Evolutionary conservation across 2,888 invertebrate genomes (phyloP).

Genomic region (Branchipolynoe longqiensis): DNA sequence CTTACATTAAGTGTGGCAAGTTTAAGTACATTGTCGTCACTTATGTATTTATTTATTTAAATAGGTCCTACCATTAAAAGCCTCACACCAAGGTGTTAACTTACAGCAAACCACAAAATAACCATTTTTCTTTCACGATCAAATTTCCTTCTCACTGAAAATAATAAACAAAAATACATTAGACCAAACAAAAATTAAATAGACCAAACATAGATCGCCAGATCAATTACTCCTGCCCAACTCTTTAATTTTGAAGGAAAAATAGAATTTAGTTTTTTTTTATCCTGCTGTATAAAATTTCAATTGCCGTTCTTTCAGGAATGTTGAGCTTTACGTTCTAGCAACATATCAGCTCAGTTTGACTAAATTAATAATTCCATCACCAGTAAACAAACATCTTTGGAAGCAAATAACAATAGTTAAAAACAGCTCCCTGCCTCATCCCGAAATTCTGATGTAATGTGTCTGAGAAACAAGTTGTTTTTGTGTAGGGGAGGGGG

Average conservation of each 20-base stretch:
- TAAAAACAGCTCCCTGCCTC: too few relatives aligned
- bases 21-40: constrained; percentile 13
- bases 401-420: too few relatives aligned
- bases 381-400: too few relatives aligned
- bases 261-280: background rate
- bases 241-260: background rate
- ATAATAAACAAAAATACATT: background rate
- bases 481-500: too few relatives aligned
- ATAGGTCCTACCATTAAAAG: constrained; percentile 29
- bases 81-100: constrained; percentile 21
- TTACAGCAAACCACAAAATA: background rate
- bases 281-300: background rate
- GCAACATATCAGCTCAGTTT: background rate
- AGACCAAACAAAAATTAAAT: constrained; percentile 9
- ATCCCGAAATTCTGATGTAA: too few relatives aligned
- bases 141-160: too few relatives aligned
- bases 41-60: background rate
- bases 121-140: background rate
- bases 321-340: background rate
- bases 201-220: background rate
- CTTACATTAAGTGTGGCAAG: constrained; percentile 27
- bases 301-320: background rate
- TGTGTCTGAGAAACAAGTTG: too few relatives aligned
- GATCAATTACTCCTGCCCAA: background rate
- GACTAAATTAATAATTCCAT: background rate